Base-by-base conservation (phyloP, 2,888 invertebrate species). In the Yponomeuta sedellus region DNA sequence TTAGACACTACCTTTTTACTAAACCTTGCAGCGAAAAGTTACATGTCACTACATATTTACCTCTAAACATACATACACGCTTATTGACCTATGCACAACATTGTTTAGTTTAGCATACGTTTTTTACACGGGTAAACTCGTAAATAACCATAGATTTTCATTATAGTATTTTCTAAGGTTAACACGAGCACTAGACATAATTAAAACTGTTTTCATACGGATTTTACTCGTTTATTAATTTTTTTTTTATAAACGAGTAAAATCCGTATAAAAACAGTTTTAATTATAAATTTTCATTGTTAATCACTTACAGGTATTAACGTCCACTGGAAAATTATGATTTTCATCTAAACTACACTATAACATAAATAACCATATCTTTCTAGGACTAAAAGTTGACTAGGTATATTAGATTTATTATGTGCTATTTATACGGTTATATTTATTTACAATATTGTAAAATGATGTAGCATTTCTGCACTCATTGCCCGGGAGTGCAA, bases 401-500 rank as follows among this genome's bases (percentile, higher is more conserved):
- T 52, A 44, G 10, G 12, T 2, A 44, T 12, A 52, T 16, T 52
- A 34, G 5, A 34, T 16, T 52, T 52, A 52, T 52, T 52, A 16
- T 52, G 16, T 52, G 44, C 16, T 52, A 16, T 52, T 52, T 52
- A 5, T 52, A 52, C 1, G 12, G 5, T 52, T 52, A 52, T 52
- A 52, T 52, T 16, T 16, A 52, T 62, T 57, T 61, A 34, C 61
- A 39, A 52, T 67, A 59, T n/a, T n/a, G n/a, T 67, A 20, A 25
- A 59, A 20, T 44, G 20, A 25, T 72, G 68, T 67, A 72, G 77
- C 75, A 82, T 83, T 83, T 84, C 80, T 82, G 80, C 74, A 87
- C 79, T 85, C 82, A 91, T 91, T 91, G 90, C 90, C 90, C 90
- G 66, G 64, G 83, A 88, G 78, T 83, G 80, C 80, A 84, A 79